A percentile compares a stretch with the other conserved stretches of the same genome.
Evolutionary conservation across 2,113 vertebrate species (phyloP).

Genomic region (Rhabdomys dilectus): DNA sequence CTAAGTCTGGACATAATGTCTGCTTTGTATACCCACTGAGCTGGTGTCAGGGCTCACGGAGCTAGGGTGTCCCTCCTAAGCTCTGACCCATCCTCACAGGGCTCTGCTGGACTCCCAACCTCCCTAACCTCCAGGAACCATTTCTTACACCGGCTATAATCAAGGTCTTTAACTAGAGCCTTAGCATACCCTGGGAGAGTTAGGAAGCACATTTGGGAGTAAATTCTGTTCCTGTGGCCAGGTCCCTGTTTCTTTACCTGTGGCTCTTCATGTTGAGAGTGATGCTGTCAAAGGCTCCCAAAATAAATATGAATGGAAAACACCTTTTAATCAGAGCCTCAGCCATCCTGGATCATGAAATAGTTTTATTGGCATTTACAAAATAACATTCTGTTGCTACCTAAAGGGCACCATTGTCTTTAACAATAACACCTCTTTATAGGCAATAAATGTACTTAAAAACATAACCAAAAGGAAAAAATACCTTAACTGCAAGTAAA

Average conservation of each 20-base stretch:
- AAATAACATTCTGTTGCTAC: conserved; percentile 50
- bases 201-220: not conserved
- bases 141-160: not conserved
- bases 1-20: not conserved
- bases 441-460: conserved; percentile 74
- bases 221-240: not conserved
- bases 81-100: too few species aligned
- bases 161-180: too few species aligned
- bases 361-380: conserved; percentile 40
- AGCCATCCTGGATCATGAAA: not conserved
- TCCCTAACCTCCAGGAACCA: not conserved
- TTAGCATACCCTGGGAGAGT: not conserved
- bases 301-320: not conserved
- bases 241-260: accelerated
- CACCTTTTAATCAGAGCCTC: not conserved
- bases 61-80: accelerated
- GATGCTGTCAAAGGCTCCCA: not conserved
- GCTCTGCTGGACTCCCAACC: not conserved
- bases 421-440: conserved; percentile 63
- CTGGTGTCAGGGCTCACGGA: not conserved
- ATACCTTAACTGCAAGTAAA: conserved; percentile 67
- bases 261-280: accelerated
- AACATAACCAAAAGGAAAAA: conserved; percentile 65
- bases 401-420: conserved; percentile 67
- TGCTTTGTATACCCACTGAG: too few species aligned